phyloP scores from a whole-genome alignment of 1,140 invertebrate genomes.

The Globodera rostochiensis region DNA sequence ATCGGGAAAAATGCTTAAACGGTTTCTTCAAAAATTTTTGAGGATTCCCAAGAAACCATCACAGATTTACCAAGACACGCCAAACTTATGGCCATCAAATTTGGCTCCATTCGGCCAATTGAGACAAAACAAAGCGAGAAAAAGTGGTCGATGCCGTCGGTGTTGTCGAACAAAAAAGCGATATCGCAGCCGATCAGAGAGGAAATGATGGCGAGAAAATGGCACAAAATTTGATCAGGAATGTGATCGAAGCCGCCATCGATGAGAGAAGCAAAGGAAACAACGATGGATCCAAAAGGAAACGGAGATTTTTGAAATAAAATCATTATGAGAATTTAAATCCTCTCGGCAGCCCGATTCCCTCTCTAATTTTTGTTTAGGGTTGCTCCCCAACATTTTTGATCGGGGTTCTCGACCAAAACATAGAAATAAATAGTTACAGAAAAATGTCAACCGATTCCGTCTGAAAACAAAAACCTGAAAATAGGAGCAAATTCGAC shows the following conservation, averaged over 20 bases:
- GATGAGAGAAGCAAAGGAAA: neutral
- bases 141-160: neutral
- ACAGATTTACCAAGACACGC: neutral
- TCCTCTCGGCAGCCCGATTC: no score
- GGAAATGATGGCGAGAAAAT: constrained; percentile 2
- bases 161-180: neutral
- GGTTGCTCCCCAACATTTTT: no score
- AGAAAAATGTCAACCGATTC: no score
- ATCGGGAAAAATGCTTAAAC: neutral
- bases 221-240: neutral
- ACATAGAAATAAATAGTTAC: no score
- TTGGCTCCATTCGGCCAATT: constrained; percentile 1
- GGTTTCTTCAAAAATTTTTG: no score
- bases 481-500: neutral
- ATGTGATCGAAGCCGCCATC: neutral
- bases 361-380: neutral
- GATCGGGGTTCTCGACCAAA: no score
- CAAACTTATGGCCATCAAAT: neutral
- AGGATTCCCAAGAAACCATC: no score
- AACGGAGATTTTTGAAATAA: neutral
- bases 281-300: neutral
- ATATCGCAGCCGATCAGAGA: neutral
- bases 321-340: neutral
- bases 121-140: constrained; percentile 1
- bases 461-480: neutral